A percentile compares a stretch with the other conserved stretches of the same genome.
phyloP scores from a whole-genome alignment of 2,797 vertebrate species.

The Austrolebias charrua region DNA sequence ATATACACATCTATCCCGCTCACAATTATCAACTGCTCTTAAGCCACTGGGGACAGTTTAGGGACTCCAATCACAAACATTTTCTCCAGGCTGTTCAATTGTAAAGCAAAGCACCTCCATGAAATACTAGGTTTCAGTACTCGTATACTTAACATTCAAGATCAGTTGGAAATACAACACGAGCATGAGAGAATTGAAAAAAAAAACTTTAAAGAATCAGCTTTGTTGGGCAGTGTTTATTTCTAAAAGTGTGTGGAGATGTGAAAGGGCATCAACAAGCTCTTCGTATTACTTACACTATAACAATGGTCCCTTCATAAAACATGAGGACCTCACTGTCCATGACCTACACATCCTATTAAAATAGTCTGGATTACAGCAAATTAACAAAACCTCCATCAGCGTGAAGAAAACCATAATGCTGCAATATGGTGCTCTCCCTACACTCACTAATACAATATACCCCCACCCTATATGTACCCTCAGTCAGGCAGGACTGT shows the following conservation, averaged over 20 bases:
- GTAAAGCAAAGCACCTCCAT: constrained; percentile 86
- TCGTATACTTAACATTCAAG: not conserved
- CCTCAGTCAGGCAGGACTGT: no score
- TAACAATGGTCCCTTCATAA: no score
- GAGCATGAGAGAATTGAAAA: not conserved
- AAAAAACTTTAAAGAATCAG: not conserved
- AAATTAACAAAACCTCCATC: no score
- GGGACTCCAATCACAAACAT: constrained; percentile 85
- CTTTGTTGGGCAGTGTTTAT: not conserved
- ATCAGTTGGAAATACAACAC: not conserved
- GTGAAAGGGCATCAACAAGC: not conserved
- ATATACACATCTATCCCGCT: constrained; percentile 97
- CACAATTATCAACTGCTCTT: constrained; percentile 94
- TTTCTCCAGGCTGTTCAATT: constrained; percentile 83
- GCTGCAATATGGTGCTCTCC: no score
- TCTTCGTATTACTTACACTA: no score
- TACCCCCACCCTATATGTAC: no score
- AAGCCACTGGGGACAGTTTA: constrained; percentile 93
- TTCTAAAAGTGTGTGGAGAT: no score
- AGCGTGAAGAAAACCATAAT: no score
- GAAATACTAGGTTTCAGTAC: constrained; percentile 56
- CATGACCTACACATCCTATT: no score
- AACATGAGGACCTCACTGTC: no score
- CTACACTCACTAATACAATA: no score
- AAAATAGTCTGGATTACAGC: no score